Percentiles rank a stretch among this genome's conserved stretches.
Evolutionary conservation across 92 coral and sea anemone genomes (phyloP).

Genomic region (Heteractis magnifica): DNA sequence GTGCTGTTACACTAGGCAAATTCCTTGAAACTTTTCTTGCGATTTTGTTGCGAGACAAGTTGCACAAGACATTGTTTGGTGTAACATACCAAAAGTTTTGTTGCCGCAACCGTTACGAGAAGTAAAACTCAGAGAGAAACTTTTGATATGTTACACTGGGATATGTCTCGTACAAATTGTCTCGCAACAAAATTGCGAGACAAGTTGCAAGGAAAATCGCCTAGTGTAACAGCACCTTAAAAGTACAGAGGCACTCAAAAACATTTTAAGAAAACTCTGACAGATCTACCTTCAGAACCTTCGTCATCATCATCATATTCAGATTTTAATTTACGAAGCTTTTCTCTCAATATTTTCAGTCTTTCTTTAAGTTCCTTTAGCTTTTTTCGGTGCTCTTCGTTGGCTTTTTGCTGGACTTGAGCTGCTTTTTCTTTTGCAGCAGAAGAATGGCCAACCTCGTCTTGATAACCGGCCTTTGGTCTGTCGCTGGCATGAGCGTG

Average conservation of each 20-base stretch:
- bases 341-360: constrained; percentile 68
- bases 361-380: constrained; percentile 73
- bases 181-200: too few relatives aligned
- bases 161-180: too few relatives aligned
- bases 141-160: too few relatives aligned
- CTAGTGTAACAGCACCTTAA: too few relatives aligned
- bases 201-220: too few relatives aligned
- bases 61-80: neutral
- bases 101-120: too few relatives aligned
- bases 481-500: constrained; percentile 98
- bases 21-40: too few relatives aligned
- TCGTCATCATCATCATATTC: constrained; percentile 60
- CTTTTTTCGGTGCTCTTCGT: constrained; percentile 72
- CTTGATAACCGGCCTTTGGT: constrained; percentile 53
- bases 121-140: too few relatives aligned
- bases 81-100: neutral
- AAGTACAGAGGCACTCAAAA: too few relatives aligned
- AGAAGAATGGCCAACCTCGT: constrained; percentile 35
- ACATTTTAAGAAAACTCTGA: too few relatives aligned
- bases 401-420: constrained; percentile 75
- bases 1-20: too few relatives aligned
- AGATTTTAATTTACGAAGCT: constrained; percentile 56
- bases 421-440: constrained; percentile 65
- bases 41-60: too few relatives aligned
- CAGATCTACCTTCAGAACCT: constrained; percentile 17